A percentile compares a stretch with the other conserved stretches of the same genome.
phyloP scores from a whole-genome alignment of 2,113 vertebrate species.

The Marcusenius ussheri region DNA sequence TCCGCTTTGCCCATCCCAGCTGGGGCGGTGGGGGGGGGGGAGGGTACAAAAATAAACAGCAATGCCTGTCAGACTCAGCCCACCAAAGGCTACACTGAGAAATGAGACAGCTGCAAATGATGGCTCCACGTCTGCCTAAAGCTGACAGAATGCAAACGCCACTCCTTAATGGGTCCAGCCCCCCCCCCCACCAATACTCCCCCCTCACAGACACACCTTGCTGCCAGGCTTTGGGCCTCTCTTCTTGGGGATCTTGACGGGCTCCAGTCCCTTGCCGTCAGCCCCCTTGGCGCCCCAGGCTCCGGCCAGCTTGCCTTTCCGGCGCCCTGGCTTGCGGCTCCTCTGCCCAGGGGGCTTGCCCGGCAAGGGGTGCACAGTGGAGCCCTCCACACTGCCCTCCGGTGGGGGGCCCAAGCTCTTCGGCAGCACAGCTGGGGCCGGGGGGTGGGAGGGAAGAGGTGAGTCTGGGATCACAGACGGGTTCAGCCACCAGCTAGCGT shows the following conservation, averaged over 20 bases:
- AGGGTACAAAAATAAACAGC: not conserved
- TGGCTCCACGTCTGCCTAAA: not conserved
- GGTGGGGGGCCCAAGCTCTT: slow-evolving; percentile 74
- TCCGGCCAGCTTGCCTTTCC: slow-evolving; percentile 74
- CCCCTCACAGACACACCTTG: slow-evolving; percentile 65
- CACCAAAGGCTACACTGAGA: not conserved
- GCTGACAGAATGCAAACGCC: not conserved
- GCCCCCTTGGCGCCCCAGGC: slow-evolving; percentile 64
- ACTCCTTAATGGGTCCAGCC: not conserved
- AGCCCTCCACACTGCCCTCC: slow-evolving; percentile 74
- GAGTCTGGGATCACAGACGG: not conserved
- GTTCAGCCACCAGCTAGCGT: not conserved
- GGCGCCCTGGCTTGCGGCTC: slow-evolving; percentile 85
- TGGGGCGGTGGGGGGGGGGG: slow-evolving; percentile 25
- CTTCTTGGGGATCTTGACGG: slow-evolving; percentile 92
- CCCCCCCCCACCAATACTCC: not conserved
- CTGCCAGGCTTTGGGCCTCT: slow-evolving; percentile 94
- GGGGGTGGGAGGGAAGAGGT: slow-evolving; percentile 27
- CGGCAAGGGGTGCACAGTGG: slow-evolving; percentile 68
- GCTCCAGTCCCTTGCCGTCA: slow-evolving; percentile 69
- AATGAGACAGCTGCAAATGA: not conserved
- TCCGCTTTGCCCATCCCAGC: slow-evolving; percentile 59
- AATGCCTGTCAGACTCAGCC: not conserved
- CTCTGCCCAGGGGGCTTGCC: slow-evolving; percentile 74
- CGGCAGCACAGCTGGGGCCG: slow-evolving; percentile 72